Base-by-base conservation (phyloP, 2,113 vertebrate genomes). In the human (Homo sapiens) region DNA sequence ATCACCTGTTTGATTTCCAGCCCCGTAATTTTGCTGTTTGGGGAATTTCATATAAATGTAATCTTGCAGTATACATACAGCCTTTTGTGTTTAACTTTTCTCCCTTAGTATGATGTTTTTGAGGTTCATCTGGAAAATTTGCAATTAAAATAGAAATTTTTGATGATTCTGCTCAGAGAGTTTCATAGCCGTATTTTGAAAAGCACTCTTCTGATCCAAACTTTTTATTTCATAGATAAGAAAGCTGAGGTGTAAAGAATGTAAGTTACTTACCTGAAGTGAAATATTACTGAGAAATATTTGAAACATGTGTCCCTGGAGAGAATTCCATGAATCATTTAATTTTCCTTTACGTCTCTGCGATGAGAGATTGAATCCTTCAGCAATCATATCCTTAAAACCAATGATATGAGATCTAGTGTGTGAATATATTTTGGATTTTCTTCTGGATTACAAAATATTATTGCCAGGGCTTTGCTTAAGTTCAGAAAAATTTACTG, bases 11-110 rank as follows among this genome's bases (percentile, higher is more conserved):
- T 38, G 7, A 32, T 81, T 90, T 93, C 73, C 84, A 23, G 70
- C n/a, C 52, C 72, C 78, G 10, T 78, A 68, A 90, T 73, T 96
- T 95, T 89, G n/a, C 35, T 20, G 64, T 94, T 94, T 85, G 80
- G 68, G 16, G 7, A 88, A 40, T 66, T 73, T 94, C 32, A 35
- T 81, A 25, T 68, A 32, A 78, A 55, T 87, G 25, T 52, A 66
- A 38, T 32, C 30, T 50, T 61, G 32, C 27, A 45, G 7, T 35
- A 38, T 8, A 8, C 13, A 72, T 6, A 4, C 8, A 72, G 40
- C 0, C 20, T 82, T 78, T 73, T 79, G 45, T 82, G 79, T 81
- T 90, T 52, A 12, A n/a, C 3, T 83, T 61, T 91, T 87, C 40
- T 85, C 43, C 12, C 32, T 91, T 59, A 59, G 6, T 35, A 32